phyloP scores from a whole-genome alignment of 37 sponge, comb jelly and placozoan genomes.

The Mnemiopsis leidyi region DNA sequence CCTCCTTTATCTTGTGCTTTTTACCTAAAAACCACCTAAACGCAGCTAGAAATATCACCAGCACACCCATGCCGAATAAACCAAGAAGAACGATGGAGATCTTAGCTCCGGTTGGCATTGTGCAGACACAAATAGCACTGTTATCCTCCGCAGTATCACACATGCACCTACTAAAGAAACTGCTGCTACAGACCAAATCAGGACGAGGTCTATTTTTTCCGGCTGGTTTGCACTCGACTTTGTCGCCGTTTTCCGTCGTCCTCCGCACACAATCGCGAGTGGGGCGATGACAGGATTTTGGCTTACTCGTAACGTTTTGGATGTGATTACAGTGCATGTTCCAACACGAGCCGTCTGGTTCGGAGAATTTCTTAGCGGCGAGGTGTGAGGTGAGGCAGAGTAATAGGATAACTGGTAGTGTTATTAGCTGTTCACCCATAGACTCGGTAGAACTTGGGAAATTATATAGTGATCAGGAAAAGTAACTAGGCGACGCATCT shows the following conservation, averaged over 20 bases:
- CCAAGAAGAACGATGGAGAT: background rate
- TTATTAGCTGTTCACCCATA: no score
- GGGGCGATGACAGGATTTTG: background rate
- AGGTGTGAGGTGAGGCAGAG: no score
- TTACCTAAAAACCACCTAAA: background rate
- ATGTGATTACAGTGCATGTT: background rate
- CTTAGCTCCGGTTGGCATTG: background rate
- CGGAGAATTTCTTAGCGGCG: background rate
- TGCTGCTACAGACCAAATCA: background rate
- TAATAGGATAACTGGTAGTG: no score
- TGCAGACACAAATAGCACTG: background rate
- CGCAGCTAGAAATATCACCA: background rate
- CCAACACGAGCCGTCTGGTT: background rate
- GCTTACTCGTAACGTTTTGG: background rate
- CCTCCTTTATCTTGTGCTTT: background rate
- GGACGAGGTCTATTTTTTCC: background rate
- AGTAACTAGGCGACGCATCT: no score
- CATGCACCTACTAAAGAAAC: background rate
- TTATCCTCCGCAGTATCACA: background rate
- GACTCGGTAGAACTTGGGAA: no score
- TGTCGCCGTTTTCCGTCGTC: background rate
- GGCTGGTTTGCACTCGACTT: background rate
- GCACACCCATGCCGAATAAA: background rate
- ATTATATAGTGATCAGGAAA: no score
- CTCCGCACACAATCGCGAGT: background rate